Evolutionary conservation across 2,888 invertebrate species (phyloP), one percentile per base, ranked within the genome.

Genomic region (Pycnomerus fuliginosus): DNA sequence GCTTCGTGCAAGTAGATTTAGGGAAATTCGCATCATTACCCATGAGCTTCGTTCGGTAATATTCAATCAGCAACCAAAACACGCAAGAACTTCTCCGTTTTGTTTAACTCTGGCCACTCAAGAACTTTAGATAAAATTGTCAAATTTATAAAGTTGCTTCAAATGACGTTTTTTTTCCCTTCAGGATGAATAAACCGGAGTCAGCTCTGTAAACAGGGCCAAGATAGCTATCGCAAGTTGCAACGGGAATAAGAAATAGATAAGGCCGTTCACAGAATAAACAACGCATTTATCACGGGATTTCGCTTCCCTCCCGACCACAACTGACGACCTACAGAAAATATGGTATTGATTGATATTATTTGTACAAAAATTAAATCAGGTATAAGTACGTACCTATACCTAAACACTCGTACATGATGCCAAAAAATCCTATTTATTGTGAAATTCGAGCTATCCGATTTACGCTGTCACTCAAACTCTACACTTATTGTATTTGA

Each of bases 271-370:
- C 52, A 49, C 56, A 62, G 58, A 61, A 61, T 63, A 63, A 63
- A 64, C 67, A 67, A 66, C 65, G 60, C 66, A 67, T 67, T 67
- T 66, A 65, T 67, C 62, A 63, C 61, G n/a, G n/a, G n/a, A n/a
- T n/a, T n/a, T n/a, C n/a, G n/a, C n/a, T n/a, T n/a, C n/a, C n/a
- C n/a, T n/a, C n/a, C n/a, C n/a, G n/a, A n/a, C n/a, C n/a, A n/a
- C n/a, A n/a, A n/a, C n/a, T n/a, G n/a, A n/a, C n/a, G n/a, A n/a
- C n/a, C n/a, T n/a, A n/a, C n/a, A n/a, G n/a, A n/a, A n/a, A n/a
- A n/a, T n/a, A n/a, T n/a, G n/a, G n/a, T n/a, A n/a, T n/a, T n/a
- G n/a, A n/a, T n/a, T n/a, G n/a, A n/a, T n/a, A n/a, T n/a, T n/a
- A n/a, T n/a, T n/a, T n/a, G n/a, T n/a, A n/a, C n/a, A n/a, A n/a